Base-by-base conservation (phyloP, 2,888 invertebrate genomes). In the Drosophila bunnanda region DNA sequence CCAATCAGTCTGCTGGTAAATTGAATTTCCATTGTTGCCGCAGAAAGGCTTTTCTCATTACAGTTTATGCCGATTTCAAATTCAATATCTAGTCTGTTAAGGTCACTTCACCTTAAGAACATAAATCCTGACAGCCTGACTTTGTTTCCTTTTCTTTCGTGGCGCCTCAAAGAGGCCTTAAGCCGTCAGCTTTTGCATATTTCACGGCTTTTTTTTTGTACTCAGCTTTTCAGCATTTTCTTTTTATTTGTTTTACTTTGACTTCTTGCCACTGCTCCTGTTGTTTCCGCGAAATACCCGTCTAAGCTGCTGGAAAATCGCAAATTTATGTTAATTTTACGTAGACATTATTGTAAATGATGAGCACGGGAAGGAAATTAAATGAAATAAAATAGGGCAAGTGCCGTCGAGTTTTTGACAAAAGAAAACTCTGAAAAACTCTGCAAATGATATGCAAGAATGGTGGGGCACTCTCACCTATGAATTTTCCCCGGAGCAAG, bases 281-380 rank as follows among this genome's bases (percentile, higher is more conserved):
- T 54, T 65, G 25, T 59, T 59, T 41, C 46, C 53, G 38, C 53
- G 72, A 70, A 39, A 44, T n/a, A 22, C 69, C 55, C 55, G 38
- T 46, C 66, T 81, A 84, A 82, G 79, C 82, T 82, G 72, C 38
- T 76, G 78, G 82, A 78, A 79, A 85, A 88, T 88, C 75, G 80
- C 78, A 81, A 88, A 87, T 88, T 84, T 88, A 84, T 84, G 89
- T 78, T 79, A 84, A 88, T 84, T 88, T 86, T 69, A 64, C 48
- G 65, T 39, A 55, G 71, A 65, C 84, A 79, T 79, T 82, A 84
- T 88, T 82, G 78, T 77, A 79, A 84, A 82, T 82, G 80, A 83
- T 76, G 78, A 68, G 76, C 68, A 52, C 43, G 62, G 68, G 58
- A 39, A 74, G 86, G 83, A 86, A 83, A 88, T 88, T 86, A 88